A percentile compares a stretch with the other conserved stretches of the same genome.
Evolutionary conservation across 2,113 vertebrate genomes (phyloP).

Genomic region (Callipepla squamata): DNA sequence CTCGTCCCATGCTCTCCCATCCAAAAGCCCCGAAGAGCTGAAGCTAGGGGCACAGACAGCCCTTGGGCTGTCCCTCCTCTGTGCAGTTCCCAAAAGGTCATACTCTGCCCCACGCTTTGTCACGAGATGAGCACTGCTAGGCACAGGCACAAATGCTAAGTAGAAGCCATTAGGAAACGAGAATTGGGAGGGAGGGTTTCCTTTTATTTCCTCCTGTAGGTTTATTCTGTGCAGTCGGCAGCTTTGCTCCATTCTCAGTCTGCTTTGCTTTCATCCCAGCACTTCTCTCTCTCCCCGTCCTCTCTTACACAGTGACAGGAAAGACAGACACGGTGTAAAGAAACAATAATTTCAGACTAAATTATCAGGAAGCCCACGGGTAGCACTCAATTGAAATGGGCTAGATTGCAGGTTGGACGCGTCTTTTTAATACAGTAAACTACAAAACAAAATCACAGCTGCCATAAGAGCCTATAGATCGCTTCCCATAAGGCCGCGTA

Average conservation of each 20-base stretch:
- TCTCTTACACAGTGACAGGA: background rate
- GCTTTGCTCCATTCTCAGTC: background rate
- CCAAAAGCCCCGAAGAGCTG: background rate
- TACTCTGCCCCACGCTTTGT: background rate
- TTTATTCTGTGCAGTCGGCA: background rate
- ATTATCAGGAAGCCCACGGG: constrained; percentile 6
- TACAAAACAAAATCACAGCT: constrained; percentile 45
- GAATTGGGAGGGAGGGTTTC: background rate
- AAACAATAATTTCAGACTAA: constrained; percentile 11
- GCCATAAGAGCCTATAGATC: constrained; percentile 13
- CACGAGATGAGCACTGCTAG: accelerated
- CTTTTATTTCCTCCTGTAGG: background rate
- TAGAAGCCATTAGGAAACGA: background rate
- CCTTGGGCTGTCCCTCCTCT: background rate
- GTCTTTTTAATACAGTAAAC: constrained; percentile 4
- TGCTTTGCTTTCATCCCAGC: background rate
- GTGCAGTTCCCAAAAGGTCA: background rate
- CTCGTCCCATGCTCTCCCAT: accelerated
- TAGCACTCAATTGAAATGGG: background rate
- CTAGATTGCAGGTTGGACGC: background rate
- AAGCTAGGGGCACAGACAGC: background rate
- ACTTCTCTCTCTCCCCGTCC: background rate
- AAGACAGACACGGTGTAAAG: background rate
- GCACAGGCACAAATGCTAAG: background rate
- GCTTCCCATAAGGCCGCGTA: constrained; percentile 15